phyloP scores from a whole-genome alignment of 2,797 vertebrate species.

The Gymnothorax javanicus region DNA sequence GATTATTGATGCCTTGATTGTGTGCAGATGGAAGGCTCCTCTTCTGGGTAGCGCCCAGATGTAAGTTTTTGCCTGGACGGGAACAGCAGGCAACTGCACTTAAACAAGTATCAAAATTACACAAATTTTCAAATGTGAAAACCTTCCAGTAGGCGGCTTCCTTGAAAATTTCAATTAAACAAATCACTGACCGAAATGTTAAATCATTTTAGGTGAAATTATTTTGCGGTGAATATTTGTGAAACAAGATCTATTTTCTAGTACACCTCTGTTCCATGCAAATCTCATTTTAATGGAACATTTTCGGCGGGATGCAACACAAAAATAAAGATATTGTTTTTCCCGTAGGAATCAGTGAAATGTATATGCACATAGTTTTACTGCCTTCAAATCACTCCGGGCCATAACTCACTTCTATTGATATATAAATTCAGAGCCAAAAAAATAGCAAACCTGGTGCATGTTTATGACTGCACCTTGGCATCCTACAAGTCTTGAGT shows the following conservation, averaged over 20 bases:
- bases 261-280: background rate
- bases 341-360: background rate
- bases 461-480: slow-evolving; percentile 15
- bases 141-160: background rate
- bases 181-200: background rate
- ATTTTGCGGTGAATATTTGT: background rate
- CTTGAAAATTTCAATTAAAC: background rate
- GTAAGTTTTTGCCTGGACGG: background rate
- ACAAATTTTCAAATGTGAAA: background rate
- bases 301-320: background rate
- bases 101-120: background rate
- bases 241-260: background rate
- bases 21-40: background rate
- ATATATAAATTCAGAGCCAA: slow-evolving; percentile 56
- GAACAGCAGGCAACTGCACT: background rate
- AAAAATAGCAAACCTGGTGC: background rate
- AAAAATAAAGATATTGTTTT: slow-evolving; percentile 6
- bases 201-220: background rate
- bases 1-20: background rate
- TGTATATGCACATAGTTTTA: slow-evolving; percentile 52
- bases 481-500: background rate
- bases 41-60: background rate
- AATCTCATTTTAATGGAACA: background rate
- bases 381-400: slow-evolving; percentile 48
- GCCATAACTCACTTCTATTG: slow-evolving; percentile 65